Percentiles rank a stretch among this genome's conserved stretches.
Evolutionary conservation across 2,797 vertebrate species (phyloP).

Genomic region (Centroberyx gerrardi): DNA sequence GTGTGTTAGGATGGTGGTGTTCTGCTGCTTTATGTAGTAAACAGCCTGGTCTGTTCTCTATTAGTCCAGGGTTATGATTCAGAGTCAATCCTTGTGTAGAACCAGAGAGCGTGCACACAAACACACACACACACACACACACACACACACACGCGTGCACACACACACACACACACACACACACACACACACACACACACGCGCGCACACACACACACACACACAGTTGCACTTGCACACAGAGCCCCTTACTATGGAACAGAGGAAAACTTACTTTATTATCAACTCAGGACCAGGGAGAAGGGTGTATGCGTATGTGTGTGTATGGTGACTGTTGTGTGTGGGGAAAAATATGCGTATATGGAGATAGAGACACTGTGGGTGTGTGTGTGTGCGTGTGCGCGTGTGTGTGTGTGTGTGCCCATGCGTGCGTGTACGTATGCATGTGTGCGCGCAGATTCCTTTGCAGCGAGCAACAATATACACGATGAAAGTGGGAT

Average conservation of each 20-base stretch:
- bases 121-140: too few relatives aligned
- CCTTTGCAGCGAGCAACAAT: slow-evolving; percentile 23
- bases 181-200: too few relatives aligned
- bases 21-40: slow-evolving; percentile 60
- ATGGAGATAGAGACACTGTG: slow-evolving; percentile 27
- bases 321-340: too few relatives aligned
- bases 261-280: too few relatives aligned
- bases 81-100: slow-evolving; percentile 19
- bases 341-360: slow-evolving; percentile 3
- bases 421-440: not conserved
- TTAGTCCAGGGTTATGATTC: slow-evolving; percentile 55
- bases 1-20: slow-evolving; percentile 44
- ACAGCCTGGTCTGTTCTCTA: slow-evolving; percentile 58
- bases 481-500: slow-evolving; percentile 58
- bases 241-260: slow-evolving; percentile 13
- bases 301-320: too few relatives aligned
- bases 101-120: not conserved
- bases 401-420: not conserved
- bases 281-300: too few relatives aligned
- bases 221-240: not conserved
- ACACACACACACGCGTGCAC: too few relatives aligned
- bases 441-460: slow-evolving; percentile 26
- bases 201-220: not conserved
- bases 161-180: too few relatives aligned
- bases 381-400: slow-evolving; percentile 17